Percentiles rank a stretch among this genome's conserved stretches.
Evolutionary conservation across 2,797 vertebrate genomes (phyloP).

Genomic region (Pangasius krempfi): DNA sequence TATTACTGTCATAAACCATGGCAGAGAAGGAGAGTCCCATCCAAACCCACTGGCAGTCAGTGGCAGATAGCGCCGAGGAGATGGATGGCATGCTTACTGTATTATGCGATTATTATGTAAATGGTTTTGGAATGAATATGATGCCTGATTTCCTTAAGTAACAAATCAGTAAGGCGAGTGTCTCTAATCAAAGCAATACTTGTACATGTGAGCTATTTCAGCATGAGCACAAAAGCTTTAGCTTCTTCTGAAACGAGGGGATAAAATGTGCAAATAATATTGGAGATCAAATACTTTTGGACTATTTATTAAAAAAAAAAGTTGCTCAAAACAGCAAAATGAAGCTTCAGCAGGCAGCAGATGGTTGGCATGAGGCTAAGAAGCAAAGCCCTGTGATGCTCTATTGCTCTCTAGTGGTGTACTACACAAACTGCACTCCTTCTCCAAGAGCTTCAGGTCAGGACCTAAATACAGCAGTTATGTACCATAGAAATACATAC

Average conservation of each 20-base stretch:
- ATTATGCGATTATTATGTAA: constrained; percentile 55
- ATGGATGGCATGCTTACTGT: constrained; percentile 49
- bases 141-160: constrained; percentile 47
- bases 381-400: constrained; percentile 52
- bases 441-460: neutral
- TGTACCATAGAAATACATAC: neutral
- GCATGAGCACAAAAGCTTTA: constrained; percentile 19
- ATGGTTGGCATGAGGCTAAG: neutral
- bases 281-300: constrained; percentile 52
- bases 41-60: constrained; percentile 43
- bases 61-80: constrained; percentile 42
- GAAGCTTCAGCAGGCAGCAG: constrained; percentile 40
- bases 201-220: neutral
- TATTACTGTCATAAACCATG: constrained; percentile 53
- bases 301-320: constrained; percentile 36
- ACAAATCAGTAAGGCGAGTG: constrained; percentile 46
- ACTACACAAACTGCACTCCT: neutral
- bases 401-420: constrained; percentile 70
- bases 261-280: constrained; percentile 41
- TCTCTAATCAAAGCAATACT: constrained; percentile 35
- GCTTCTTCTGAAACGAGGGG: constrained; percentile 24
- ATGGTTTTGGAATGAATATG: constrained; percentile 50
- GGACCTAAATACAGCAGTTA: neutral
- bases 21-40: constrained; percentile 38
- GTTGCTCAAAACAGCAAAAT: constrained; percentile 44